phyloP scores from a whole-genome alignment of 30 jellyfish, hydroid and myxozoan species.

The Turritopsis rubra region DNA sequence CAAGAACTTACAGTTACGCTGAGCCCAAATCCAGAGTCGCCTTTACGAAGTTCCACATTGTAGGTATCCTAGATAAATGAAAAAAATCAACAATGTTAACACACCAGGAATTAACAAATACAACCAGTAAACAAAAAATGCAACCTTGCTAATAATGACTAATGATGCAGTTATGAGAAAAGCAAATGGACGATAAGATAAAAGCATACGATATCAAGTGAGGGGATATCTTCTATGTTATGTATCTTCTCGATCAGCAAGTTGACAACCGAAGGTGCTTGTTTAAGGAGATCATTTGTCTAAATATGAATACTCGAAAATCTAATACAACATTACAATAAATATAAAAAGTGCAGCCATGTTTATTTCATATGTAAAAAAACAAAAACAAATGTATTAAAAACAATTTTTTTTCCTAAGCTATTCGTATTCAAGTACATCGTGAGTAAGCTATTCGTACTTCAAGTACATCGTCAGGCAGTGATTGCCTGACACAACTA shows the following conservation, averaged over 20 bases:
- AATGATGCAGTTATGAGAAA: no score
- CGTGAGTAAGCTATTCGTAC: no score
- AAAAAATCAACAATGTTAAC: conserved; percentile 7
- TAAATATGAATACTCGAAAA: neutral
- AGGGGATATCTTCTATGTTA: conserved; percentile 35
- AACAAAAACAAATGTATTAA: no score
- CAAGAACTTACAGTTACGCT: conserved; percentile 82
- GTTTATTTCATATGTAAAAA: no score
- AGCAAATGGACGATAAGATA: neutral
- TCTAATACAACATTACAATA: no score
- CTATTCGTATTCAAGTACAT: no score
- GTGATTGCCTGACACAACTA: no score
- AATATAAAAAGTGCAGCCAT: neutral
- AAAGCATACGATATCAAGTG: conserved; percentile 18
- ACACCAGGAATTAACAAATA: neutral
- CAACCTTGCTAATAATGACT: no score
- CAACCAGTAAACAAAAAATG: no score
- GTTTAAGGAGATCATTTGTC: conserved; percentile 39
- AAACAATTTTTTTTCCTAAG: neutral
- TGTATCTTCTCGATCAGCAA: conserved; percentile 48
- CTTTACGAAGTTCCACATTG: conserved; percentile 62
- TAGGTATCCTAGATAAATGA: conserved; percentile 68
- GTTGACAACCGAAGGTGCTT: conserved; percentile 37
- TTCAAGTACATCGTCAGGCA: no score
- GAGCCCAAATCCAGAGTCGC: conserved; percentile 66